Evolutionary conservation across 2,888 invertebrate genomes (phyloP).

Genomic region (Tridacna crocea): DNA sequence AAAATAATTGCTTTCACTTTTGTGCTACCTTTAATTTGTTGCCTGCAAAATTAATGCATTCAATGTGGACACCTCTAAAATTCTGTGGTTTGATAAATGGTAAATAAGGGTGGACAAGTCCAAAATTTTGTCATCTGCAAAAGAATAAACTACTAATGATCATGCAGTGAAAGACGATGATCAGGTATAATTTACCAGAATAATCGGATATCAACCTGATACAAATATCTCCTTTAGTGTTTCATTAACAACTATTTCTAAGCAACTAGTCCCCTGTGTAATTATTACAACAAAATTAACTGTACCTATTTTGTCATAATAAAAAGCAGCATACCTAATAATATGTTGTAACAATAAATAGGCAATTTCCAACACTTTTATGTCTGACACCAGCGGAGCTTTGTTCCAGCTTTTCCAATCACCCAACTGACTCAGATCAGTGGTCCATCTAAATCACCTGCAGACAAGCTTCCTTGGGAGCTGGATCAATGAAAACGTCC

Average conservation of each 20-base stretch:
- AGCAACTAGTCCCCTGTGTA: constrained; percentile 1
- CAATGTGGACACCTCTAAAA: too few relatives aligned
- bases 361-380: constrained; percentile 24
- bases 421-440: constrained; percentile 18
- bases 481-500: constrained; percentile 34
- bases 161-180: too few relatives aligned
- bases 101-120: too few relatives aligned
- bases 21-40: too few relatives aligned
- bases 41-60: too few relatives aligned
- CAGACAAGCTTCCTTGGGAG: constrained; percentile 25
- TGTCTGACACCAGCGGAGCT: constrained; percentile 7
- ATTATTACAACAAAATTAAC: constrained; percentile 15
- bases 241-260: background rate
- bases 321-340: constrained; percentile 23
- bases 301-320: constrained; percentile 20
- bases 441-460: constrained; percentile 17
- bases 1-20: too few relatives aligned
- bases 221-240: background rate
- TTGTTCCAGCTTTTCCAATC: constrained; percentile 23
- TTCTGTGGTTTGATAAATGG: too few relatives aligned
- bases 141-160: too few relatives aligned
- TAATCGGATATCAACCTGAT: background rate
- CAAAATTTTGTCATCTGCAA: too few relatives aligned
- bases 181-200: background rate
- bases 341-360: constrained; percentile 21